phyloP scores from a whole-genome alignment of 2,888 invertebrate genomes.

The Drosophila basisetae region DNA sequence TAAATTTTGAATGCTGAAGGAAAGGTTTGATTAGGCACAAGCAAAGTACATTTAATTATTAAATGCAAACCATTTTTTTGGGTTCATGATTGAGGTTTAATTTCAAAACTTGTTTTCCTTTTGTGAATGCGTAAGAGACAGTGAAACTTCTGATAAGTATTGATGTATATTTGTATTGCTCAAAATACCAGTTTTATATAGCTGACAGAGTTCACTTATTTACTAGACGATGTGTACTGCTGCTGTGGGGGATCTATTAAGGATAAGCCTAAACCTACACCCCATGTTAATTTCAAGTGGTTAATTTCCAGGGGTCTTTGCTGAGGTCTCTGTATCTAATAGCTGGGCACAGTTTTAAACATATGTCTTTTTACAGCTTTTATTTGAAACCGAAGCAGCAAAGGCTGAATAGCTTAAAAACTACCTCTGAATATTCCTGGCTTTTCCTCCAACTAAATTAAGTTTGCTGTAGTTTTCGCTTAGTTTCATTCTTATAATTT shows the following conservation, averaged over 20 bases:
- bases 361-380: background rate
- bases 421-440: background rate
- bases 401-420: background rate
- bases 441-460: background rate
- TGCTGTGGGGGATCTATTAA: background rate
- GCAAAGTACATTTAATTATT: background rate
- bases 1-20: background rate
- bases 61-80: background rate
- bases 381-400: background rate
- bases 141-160: background rate
- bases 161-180: background rate
- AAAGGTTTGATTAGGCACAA: background rate
- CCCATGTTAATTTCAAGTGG: background rate
- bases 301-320: background rate
- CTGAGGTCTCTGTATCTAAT: background rate
- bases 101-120: background rate
- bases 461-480: background rate
- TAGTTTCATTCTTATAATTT: background rate
- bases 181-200: background rate
- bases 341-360: background rate
- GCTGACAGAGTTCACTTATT: background rate
- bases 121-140: background rate
- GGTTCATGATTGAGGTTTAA: background rate
- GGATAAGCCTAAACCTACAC: background rate
- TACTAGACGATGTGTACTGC: background rate